Evolutionary conservation across 2,888 invertebrate species (phyloP).

Genomic region (Caenorhabditis imperialis): DNA sequence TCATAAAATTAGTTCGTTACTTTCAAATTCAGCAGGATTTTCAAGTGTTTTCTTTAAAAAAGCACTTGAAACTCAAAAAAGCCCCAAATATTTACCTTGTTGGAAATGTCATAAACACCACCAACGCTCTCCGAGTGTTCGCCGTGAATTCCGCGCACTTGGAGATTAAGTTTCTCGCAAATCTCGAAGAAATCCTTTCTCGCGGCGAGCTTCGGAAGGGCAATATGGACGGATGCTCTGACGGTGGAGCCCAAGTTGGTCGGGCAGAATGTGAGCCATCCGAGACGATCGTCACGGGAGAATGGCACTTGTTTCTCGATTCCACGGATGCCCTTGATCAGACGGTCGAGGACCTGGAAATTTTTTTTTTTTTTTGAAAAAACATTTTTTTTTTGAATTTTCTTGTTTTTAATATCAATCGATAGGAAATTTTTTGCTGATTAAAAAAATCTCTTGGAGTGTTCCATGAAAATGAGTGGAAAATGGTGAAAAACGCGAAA

Average conservation of each 20-base stretch:
- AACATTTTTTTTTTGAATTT: no score
- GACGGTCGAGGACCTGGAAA: no score
- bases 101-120: constrained; percentile 87
- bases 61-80: no score
- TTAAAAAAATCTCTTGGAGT: no score
- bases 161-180: constrained; percentile 87
- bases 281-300: constrained; percentile 85
- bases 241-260: constrained; percentile 84
- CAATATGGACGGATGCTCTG: constrained; percentile 95
- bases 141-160: constrained; percentile 87
- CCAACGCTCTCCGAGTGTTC: constrained; percentile 97
- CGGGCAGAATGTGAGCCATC: constrained; percentile 89
- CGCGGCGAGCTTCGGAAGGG: constrained; percentile 83
- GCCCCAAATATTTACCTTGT: constrained; percentile 81
- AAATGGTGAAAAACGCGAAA: no score
- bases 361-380: no score
- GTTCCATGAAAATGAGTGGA: no score
- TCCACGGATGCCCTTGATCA: constrained; percentile 80
- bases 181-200: constrained; percentile 81
- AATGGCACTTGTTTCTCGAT: constrained; percentile 87
- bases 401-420: no score
- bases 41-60: no score
- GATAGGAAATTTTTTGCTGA: no score
- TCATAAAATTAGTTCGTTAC: no score
- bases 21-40: no score